A percentile compares a stretch with the other conserved stretches of the same genome.
Evolutionary conservation across 35 echinoderm and acorn worm genomes (phyloP).

Genomic region (Lytechinus pictus): DNA sequence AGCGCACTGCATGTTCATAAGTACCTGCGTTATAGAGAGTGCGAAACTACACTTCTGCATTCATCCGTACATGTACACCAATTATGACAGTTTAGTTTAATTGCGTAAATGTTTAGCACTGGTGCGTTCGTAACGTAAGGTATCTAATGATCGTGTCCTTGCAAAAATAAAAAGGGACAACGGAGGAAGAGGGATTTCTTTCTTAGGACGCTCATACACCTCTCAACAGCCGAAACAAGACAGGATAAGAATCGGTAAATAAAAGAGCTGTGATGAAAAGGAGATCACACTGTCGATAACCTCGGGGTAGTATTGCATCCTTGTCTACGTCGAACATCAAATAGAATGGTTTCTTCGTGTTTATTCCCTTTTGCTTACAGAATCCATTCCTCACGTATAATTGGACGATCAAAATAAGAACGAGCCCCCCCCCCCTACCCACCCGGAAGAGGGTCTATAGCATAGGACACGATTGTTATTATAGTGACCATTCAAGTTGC

Average conservation of each 20-base stretch:
- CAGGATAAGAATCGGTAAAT: not conserved
- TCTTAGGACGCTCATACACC: not conserved
- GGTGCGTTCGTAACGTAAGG: not conserved
- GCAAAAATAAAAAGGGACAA: not conserved
- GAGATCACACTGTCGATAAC: not conserved
- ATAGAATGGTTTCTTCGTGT: not conserved
- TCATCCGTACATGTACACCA: not conserved
- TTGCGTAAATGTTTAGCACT: not conserved
- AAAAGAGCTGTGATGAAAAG: not conserved
- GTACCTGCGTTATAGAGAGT: too few relatives aligned
- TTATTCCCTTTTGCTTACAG: not conserved
- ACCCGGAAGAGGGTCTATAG: too few relatives aligned
- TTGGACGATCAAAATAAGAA: too few relatives aligned
- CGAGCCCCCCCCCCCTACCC: too few relatives aligned
- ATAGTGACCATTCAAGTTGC: too few relatives aligned
- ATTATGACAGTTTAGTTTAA: not conserved
- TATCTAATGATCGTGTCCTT: not conserved
- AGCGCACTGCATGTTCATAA: too few relatives aligned
- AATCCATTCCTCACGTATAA: too few relatives aligned
- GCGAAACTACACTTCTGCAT: not conserved
- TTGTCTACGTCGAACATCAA: not conserved
- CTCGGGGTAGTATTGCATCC: not conserved
- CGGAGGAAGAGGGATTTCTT: too few relatives aligned
- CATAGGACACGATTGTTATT: too few relatives aligned
- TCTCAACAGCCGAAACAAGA: not conserved